These are phyloP conservation scores for Calliphora vomitoria DNA, from an alignment of 2,888 invertebrate genomes.

Conservation along the genomic window DNA sequence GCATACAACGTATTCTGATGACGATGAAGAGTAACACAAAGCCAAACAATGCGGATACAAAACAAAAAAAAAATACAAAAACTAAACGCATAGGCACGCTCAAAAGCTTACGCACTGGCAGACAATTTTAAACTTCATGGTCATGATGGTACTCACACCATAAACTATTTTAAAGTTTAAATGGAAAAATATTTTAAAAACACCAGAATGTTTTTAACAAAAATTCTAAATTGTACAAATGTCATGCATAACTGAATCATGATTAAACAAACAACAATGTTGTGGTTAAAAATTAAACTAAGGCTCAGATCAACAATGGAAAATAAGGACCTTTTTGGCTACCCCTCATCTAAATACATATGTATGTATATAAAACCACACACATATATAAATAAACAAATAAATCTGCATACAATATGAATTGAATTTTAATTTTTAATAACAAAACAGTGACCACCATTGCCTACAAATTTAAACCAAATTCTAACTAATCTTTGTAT, in stretches of 20 bases:
- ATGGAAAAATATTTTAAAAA: background rate
- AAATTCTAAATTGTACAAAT: conserved; percentile 21
- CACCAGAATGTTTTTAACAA: background rate
- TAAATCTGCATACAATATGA: conserved; percentile 31
- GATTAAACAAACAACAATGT: conserved; percentile 12
- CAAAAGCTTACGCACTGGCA: background rate
- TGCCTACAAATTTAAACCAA: conserved; percentile 2
- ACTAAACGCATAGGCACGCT: background rate
- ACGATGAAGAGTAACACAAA: background rate
- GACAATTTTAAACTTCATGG: background rate
- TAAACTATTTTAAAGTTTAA: background rate
- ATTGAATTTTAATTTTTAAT: conserved; percentile 54
- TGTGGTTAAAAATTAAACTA: conserved; percentile 15
- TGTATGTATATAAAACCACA: background rate
- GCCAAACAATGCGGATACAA: background rate
- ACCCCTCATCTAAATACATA: background rate
- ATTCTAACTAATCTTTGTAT: background rate
- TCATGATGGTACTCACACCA: background rate
- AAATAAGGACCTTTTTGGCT: background rate
- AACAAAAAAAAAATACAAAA: background rate
- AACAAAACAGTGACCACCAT: conserved; percentile 25
- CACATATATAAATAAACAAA: background rate
- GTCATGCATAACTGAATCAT: conserved; percentile 28
- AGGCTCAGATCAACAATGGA: background rate
- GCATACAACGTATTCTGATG: conserved; percentile 10